Percentiles rank a stretch among this genome's conserved stretches.
Evolutionary conservation across 2,888 invertebrate genomes (phyloP).

Genomic region (Charanyca ferruginea): DNA sequence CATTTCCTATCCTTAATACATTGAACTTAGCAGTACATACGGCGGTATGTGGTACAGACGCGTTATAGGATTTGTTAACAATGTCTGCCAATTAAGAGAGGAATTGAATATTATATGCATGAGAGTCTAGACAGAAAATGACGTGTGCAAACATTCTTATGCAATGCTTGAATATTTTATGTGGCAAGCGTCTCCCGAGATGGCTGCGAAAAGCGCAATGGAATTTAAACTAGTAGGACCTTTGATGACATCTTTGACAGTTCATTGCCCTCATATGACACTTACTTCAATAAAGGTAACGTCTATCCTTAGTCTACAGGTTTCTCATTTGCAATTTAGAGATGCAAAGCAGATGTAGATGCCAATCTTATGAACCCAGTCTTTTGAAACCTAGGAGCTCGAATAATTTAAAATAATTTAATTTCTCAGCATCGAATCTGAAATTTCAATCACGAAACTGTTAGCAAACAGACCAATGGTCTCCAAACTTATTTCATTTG

Average conservation of each 20-base stretch:
- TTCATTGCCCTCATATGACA: slow-evolving; percentile 3
- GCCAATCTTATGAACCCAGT: slow-evolving; percentile 28
- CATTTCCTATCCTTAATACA: slow-evolving; percentile 52
- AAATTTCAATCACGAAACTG: slow-evolving; percentile 63
- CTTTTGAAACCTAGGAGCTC: slow-evolving; percentile 19
- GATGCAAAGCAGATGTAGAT: slow-evolving; percentile 44
- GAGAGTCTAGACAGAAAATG: slow-evolving; percentile 10
- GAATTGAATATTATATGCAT: slow-evolving; percentile 22
- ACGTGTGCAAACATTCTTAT: background rate
- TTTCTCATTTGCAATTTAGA: slow-evolving; percentile 19
- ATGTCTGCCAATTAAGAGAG: slow-evolving; percentile 35
- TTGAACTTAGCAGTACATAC: slow-evolving; percentile 42
- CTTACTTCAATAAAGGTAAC: slow-evolving; percentile 13
- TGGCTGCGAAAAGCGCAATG: background rate
- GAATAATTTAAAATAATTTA: slow-evolving; percentile 53
- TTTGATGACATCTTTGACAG: slow-evolving; percentile 6
- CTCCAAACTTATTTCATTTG: slow-evolving; percentile 60
- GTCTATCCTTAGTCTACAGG: slow-evolving; percentile 4
- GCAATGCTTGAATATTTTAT: slow-evolving; percentile 9
- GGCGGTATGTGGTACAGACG: slow-evolving; percentile 38
- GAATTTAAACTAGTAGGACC: slow-evolving; percentile 13
- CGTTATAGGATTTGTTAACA: slow-evolving; percentile 45
- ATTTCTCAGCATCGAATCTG: slow-evolving; percentile 60
- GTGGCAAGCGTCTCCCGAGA: background rate
- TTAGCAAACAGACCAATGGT: slow-evolving; percentile 54